These are phyloP conservation scores for Euzophera pinguis DNA, from an alignment of 2,888 invertebrate species.

Conservation along the genomic window DNA sequence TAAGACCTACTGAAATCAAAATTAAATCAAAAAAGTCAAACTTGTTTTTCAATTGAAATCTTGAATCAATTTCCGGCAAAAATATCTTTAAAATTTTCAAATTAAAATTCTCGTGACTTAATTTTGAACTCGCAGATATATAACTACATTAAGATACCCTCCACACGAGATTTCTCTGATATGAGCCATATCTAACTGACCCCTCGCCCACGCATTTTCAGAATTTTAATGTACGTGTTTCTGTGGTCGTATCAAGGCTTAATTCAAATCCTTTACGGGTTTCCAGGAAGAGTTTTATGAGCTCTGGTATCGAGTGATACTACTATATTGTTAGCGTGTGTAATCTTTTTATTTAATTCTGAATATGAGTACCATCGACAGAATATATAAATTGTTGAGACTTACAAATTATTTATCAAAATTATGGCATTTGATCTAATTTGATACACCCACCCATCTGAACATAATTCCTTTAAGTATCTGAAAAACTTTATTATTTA, in stretches of 20 bases:
- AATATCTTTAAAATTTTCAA: constrained; percentile 28
- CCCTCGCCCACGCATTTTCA: constrained; percentile 25
- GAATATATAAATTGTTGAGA: too few species aligned
- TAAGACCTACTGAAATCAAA: neutral
- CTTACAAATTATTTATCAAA: too few species aligned
- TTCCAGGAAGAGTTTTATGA: too few species aligned
- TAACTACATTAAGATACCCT: constrained; percentile 63
- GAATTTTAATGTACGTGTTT: constrained; percentile 14
- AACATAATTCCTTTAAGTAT: neutral
- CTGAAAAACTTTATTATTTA: constrained; percentile 2
- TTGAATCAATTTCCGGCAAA: neutral
- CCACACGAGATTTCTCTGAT: constrained; percentile 56
- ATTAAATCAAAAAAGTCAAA: neutral
- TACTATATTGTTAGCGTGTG: too few species aligned
- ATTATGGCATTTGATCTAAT: too few species aligned
- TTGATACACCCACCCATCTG: neutral
- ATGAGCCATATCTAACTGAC: constrained; percentile 34
- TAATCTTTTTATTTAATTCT: too few species aligned
- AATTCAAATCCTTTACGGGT: constrained; percentile 16
- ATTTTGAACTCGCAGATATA: constrained; percentile 52
- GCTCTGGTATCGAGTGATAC: too few species aligned
- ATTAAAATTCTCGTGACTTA: constrained; percentile 45
- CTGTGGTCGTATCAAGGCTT: constrained; percentile 13
- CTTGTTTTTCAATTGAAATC: too few species aligned
- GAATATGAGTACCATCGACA: too few species aligned